These are phyloP conservation scores for Cuniculus paca DNA, from an alignment of 2,797 vertebrate species.

Conservation along the genomic window DNA sequence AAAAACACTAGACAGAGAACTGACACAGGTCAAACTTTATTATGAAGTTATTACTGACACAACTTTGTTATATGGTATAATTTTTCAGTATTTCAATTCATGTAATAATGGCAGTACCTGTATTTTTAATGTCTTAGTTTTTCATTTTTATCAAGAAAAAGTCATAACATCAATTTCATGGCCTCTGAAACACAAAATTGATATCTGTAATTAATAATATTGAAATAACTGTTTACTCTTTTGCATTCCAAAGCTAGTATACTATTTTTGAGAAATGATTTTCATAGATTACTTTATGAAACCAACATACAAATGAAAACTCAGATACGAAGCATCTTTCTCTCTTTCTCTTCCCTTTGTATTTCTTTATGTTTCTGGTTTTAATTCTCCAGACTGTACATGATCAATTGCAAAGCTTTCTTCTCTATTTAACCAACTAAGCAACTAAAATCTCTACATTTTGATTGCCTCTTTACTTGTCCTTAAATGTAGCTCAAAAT, in stretches of 20 bases:
- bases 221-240: neutral
- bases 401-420: neutral
- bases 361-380: neutral
- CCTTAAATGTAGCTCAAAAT: conserved; percentile 21
- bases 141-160: neutral
- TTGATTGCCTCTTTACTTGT: neutral
- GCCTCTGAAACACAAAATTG: neutral
- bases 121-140: conserved; percentile 17
- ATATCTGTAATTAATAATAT: neutral
- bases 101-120: neutral
- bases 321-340: neutral
- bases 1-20: neutral
- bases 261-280: neutral
- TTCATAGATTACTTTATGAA: neutral
- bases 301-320: neutral
- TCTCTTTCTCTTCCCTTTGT: neutral
- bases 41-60: neutral
- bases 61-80: neutral
- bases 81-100: neutral
- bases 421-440: neutral
- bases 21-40: neutral
- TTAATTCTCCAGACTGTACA: neutral
- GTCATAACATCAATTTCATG: neutral
- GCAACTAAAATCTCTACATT: neutral
- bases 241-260: neutral